Evolutionary conservation across 2,113 vertebrate genomes (phyloP), one percentile per base, ranked within the genome.

Genomic region (Passer montanus): DNA sequence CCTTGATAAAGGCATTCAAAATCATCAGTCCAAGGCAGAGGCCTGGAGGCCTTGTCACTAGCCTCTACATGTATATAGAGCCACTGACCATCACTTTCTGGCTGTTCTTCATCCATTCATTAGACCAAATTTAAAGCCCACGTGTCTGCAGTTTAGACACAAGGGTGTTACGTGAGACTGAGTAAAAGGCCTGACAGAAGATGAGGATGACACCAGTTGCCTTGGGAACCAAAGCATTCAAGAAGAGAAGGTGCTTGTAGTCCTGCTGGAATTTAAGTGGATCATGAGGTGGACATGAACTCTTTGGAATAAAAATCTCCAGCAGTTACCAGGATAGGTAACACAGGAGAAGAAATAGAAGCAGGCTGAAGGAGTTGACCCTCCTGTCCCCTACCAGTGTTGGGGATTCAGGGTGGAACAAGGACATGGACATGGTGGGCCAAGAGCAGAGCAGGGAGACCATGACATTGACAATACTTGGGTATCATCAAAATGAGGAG

Each of bases 341-440:
- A 41, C 4, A 1, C 12, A 37, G 39, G 9, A 53, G 13, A 18
- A 66, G 17, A 63, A 52, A 22, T n/a, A 13, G 6, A 10, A 24
- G 4, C 26, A 67, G 21, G 20, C 5, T 15, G 60, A 19, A 15
- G 15, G 12, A 55, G 9, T 12, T 44, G 62, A 24, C 1, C 3
- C 0, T 56, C 8, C 9, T 31, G 3, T 66, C 1, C 5, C 7
- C 9, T 12, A 30, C 11, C 13, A 37, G 13, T 10, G 2, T 11
- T 31, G 41, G 26, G 26, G 20, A 13, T 30, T 20, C 26, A 15
- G 9, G 33, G 17, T 3, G 7, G 17, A 77, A n/a, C 4, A 63
- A 26, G 7, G 27, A 7, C 16, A 13, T 13, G 33, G 16, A 19
- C 12, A 9, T 19, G 5, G 21, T 28, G 35, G 31, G 53, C 5